Evolutionary conservation across 2,797 vertebrate species (phyloP), one percentile per base, ranked within the genome.

Genomic region (Apogon hyalosoma): DNA sequence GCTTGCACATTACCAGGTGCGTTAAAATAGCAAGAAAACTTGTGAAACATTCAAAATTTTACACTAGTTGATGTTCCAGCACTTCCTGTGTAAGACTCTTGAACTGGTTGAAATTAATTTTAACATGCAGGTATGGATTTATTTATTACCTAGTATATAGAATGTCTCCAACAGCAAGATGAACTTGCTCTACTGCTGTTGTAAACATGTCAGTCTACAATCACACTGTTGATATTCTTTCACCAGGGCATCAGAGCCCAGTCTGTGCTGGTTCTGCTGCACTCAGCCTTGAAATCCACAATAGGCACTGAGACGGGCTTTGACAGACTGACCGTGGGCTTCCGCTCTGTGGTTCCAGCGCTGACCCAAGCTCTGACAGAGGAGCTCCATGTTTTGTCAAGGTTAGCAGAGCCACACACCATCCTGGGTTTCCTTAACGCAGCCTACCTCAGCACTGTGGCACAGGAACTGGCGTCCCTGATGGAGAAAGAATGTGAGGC

Each of bases 401-500:
- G 89, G 75, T 84, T 95, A 72, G 79, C 88, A 64, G 94, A 96
- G 75, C 90, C 94, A 1, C 87, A 94, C 47, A 86, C 87, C n/a
- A 83, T 92, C 45, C 47, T 97, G 70, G 91, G 90, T 67, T 97
- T 97, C 84, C 88, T 98, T 83, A 98, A 96, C 76, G 91, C 91
- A 63, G 93, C 94, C 68, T 97, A 97, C 69, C 91, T 98, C 86
- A 82, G 91, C 86, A 94, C 92, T 6, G 74, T 97, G 83, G 89
- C 93, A 42, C 92, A 92, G 80, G 96, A 97, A 85, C 92, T 96
- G 82, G 75, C 88, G 55, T 83, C 91, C 69, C 80, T 94, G 83
- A 91, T 98, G 90, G 94, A 95, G 91, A 94, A 82, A 80, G 95
- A 96, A 90, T 92, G 90, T 82, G 95, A 97, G 77, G 89, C 87